A percentile compares a stretch with the other conserved stretches of the same genome.
phyloP scores from a whole-genome alignment of 2,113 vertebrate genomes.

The Scortum barcoo region DNA sequence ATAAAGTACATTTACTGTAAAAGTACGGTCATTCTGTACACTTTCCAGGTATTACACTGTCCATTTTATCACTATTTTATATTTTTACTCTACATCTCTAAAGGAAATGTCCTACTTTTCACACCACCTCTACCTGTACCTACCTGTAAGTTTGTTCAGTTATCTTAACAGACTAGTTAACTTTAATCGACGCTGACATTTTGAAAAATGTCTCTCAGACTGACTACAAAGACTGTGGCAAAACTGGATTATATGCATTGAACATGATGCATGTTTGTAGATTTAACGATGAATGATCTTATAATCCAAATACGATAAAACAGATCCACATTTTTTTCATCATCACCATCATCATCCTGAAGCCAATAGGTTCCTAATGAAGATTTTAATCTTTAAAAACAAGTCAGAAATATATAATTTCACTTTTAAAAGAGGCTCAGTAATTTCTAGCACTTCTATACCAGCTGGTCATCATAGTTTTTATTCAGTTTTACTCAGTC shows the following conservation, averaged over 20 bases:
- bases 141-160: not conserved
- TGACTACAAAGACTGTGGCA: not conserved
- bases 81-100: not conserved
- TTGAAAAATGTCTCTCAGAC: no score
- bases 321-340: no score
- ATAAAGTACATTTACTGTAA: not conserved
- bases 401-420: not conserved
- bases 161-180: not conserved
- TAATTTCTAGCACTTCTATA: not conserved
- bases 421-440: no score
- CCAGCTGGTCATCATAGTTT: not conserved
- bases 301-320: not conserved
- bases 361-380: not conserved
- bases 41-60: not conserved
- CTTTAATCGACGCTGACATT: not conserved
- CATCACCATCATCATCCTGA: not conserved
- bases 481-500: not conserved
- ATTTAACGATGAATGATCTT: constrained; percentile 5
- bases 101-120: not conserved
- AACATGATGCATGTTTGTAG: not conserved
- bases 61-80: not conserved
- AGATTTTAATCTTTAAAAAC: not conserved
- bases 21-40: not conserved
- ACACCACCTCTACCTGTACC: not conserved
- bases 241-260: not conserved